Conservation (phyloP, 2,888 invertebrate species). For the Coronaproctus castanopsis region DNA sequence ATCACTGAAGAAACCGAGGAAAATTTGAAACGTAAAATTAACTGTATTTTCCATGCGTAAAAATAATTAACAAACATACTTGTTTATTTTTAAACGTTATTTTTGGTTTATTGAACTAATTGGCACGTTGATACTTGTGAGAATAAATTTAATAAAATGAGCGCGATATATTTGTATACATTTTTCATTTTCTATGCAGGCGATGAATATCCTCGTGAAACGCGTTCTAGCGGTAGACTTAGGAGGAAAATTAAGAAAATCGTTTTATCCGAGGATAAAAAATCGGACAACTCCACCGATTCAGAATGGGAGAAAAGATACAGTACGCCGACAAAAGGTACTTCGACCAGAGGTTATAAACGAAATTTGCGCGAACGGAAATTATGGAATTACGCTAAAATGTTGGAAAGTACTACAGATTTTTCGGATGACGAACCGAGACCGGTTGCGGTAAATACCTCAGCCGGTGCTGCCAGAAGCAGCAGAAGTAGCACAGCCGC, state of each 20-base stretch:
- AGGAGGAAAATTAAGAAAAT: background rate
- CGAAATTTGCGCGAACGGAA: slow-evolving; percentile 14
- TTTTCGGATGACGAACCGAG: slow-evolving; percentile 11
- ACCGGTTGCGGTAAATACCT: background rate
- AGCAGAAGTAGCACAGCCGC: slow-evolving; percentile 1
- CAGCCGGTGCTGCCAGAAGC: background rate
- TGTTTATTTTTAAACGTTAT: too few relatives aligned
- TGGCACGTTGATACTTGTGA: too few relatives aligned
- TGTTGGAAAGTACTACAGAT: slow-evolving; percentile 13
- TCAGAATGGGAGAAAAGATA: background rate
- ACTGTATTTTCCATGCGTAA: too few relatives aligned
- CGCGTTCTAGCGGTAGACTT: background rate
- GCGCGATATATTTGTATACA: too few relatives aligned
- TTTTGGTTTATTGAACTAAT: too few relatives aligned
- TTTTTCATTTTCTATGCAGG: background rate
- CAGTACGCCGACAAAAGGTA: background rate
- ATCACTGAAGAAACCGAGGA: too few relatives aligned
- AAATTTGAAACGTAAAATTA: too few relatives aligned
- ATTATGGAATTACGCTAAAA: slow-evolving; percentile 16
- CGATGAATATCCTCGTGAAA: background rate
- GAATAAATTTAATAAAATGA: too few relatives aligned
- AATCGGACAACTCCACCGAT: background rate
- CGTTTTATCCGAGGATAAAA: background rate
- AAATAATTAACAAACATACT: too few relatives aligned
- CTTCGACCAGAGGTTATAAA: background rate